Conservation (phyloP, 2,113 vertebrate species). For the Acinonyx jubatus region DNA sequence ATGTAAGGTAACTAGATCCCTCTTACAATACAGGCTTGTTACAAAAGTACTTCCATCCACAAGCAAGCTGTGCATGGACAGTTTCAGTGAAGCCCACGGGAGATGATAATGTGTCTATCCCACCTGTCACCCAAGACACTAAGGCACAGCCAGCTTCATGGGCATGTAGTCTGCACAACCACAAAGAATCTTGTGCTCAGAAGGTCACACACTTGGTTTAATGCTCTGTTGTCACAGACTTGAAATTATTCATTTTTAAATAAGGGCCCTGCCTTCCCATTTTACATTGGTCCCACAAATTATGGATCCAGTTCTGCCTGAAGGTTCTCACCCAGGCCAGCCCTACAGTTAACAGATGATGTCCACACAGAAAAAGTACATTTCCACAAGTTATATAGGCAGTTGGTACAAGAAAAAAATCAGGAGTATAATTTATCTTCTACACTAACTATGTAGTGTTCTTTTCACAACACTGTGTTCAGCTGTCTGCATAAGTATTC, state of each 20-base stretch:
- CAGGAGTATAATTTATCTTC: neutral
- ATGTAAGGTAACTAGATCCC: neutral
- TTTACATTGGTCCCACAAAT: neutral
- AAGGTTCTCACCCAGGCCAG: neutral
- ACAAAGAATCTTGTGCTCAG: neutral
- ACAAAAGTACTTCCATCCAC: neutral
- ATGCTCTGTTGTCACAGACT: accelerated
- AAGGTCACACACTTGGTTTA: accelerated
- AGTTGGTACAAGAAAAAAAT: neutral
- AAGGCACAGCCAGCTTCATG: accelerated
- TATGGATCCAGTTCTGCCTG: neutral
- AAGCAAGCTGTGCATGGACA: accelerated
- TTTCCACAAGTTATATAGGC: neutral
- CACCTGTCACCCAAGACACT: neutral
- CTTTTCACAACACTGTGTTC: neutral
- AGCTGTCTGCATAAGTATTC: neutral
- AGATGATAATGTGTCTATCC: neutral
- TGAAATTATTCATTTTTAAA: neutral
- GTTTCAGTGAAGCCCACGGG: neutral
- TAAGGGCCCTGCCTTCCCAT: neutral
- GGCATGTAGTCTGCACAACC: accelerated
- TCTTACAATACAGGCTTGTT: accelerated
- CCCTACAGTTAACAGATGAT: neutral
- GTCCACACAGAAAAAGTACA: neutral
- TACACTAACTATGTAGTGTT: neutral